Base-by-base conservation (phyloP, 2,888 invertebrate species). In the Limnephilus auricula region DNA sequence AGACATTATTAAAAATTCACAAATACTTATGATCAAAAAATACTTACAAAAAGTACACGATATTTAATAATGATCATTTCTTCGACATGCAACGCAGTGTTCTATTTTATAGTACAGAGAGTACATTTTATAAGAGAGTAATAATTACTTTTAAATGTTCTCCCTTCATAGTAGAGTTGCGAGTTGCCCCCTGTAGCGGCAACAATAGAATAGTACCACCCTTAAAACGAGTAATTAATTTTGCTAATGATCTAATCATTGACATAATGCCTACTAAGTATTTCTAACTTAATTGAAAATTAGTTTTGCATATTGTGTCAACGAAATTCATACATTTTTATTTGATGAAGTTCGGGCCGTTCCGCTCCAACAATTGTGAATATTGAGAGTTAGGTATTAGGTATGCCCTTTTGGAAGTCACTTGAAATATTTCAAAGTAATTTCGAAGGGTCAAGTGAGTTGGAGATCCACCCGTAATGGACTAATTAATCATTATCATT, bases 401-500 rank as follows among this genome's bases (percentile, higher is more conserved):
- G 40, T 40, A 6, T 40, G 85, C 40, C 45, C 85, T 40, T 37
- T 85, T 50, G 40, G 40, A 50, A 45, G 34, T 32, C 85, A 40
- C 40, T 85, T 85, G 37, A 50, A 50, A 85, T 85, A 37, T 85
- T 85, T 85, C 85, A 40, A 85, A 85, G 45, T 30, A 40, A 85
- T 85, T 85, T 45, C 50, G 30, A 85, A 40, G 85, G 40, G 40
- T 85, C 85, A 85, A 85, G 85, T 30, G 85, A 40, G 34, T 45
- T 31, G 25, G n/a, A 40, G 45, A 50, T 45, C 45, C 4, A n/a
- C 45, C 85, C 45, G 12, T 45, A 85, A 85, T 34, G 40, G 85
- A 34, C 40, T 85, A 85, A 85, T 85, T 37, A 85, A 85, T 85
- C 85, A 45, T 85, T 85, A 85, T 85, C 45, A 85, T 85, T 84